Conservation (phyloP, 2,888 invertebrate genomes). For the Megamerina dolium region DNA sequence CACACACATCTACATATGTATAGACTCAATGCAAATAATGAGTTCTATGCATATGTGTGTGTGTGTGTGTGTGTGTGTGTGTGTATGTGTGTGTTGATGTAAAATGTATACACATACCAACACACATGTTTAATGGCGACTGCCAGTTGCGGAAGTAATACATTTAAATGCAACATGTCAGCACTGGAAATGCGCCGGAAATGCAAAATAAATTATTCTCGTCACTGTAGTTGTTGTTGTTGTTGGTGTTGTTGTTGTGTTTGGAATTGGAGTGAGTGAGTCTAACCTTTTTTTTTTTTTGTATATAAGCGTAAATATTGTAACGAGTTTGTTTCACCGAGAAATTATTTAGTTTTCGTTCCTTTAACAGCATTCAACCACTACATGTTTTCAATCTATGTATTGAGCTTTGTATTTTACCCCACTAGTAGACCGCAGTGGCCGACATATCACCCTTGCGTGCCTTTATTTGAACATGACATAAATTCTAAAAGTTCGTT, state of each 20-base stretch:
- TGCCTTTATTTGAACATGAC: too few relatives aligned
- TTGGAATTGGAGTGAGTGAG: not conserved
- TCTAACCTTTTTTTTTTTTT: not conserved
- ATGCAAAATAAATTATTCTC: slow-evolving; percentile 26
- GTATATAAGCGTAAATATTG: not conserved
- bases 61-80: slow-evolving; percentile 13
- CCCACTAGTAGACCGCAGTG: too few relatives aligned
- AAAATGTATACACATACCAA: not conserved
- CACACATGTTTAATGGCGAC: not conserved
- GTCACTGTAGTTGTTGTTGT: not conserved
- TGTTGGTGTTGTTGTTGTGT: not conserved
- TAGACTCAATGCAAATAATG: too few relatives aligned
- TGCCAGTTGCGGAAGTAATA: slow-evolving; percentile 26
- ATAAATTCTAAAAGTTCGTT: too few relatives aligned
- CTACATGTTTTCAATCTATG: too few relatives aligned
- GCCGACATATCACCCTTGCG: too few relatives aligned
- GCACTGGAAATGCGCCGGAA: slow-evolving; percentile 24
- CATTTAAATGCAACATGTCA: slow-evolving; percentile 32
- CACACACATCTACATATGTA: too few relatives aligned
- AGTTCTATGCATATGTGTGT: slow-evolving; percentile 8
- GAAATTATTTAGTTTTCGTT: too few relatives aligned
- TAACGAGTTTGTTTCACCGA: too few relatives aligned
- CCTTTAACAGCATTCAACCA: too few relatives aligned
- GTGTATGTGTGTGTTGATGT: too few relatives aligned
- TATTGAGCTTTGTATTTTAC: too few relatives aligned